phyloP scores from a whole-genome alignment of 2,797 vertebrate genomes.

The Sebastes trivittatus region DNA sequence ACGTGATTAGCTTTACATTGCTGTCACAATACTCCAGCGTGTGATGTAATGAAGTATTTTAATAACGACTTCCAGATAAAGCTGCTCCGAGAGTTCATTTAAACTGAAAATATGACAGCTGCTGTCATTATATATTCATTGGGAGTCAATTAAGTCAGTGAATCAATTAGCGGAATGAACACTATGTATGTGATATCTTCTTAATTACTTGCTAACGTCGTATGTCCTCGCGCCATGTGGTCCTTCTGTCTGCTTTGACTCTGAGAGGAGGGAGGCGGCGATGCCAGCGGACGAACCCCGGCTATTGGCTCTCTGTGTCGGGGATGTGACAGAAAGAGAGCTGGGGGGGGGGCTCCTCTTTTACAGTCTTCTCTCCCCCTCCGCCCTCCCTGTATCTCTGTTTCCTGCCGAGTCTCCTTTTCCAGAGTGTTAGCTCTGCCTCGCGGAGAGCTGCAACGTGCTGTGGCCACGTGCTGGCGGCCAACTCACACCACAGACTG shows the following conservation, averaged over 20 bases:
- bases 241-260: constrained; percentile 28
- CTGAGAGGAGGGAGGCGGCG: neutral
- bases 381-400: neutral
- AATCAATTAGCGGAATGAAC: constrained; percentile 74
- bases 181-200: constrained; percentile 66
- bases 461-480: constrained; percentile 48
- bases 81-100: constrained; percentile 41
- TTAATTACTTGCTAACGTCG: constrained; percentile 66
- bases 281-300: constrained; percentile 19
- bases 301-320: constrained; percentile 2
- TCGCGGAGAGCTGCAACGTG: constrained; percentile 49
- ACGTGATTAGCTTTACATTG: constrained; percentile 47
- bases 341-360: neutral
- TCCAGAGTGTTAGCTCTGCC: constrained; percentile 36
- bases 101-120: constrained; percentile 69
- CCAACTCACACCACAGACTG: constrained; percentile 40
- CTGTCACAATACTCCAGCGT: constrained; percentile 33
- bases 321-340: constrained; percentile 9
- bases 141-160: constrained; percentile 74
- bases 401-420: constrained; percentile 12
- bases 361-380: constrained; percentile 6
- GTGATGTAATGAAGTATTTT: constrained; percentile 45
- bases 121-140: constrained; percentile 74
- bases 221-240: constrained; percentile 60
- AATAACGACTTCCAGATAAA: constrained; percentile 53